Conservation (phyloP, 1,140 invertebrate species). For the Rhyzopertha dominica region DNA sequence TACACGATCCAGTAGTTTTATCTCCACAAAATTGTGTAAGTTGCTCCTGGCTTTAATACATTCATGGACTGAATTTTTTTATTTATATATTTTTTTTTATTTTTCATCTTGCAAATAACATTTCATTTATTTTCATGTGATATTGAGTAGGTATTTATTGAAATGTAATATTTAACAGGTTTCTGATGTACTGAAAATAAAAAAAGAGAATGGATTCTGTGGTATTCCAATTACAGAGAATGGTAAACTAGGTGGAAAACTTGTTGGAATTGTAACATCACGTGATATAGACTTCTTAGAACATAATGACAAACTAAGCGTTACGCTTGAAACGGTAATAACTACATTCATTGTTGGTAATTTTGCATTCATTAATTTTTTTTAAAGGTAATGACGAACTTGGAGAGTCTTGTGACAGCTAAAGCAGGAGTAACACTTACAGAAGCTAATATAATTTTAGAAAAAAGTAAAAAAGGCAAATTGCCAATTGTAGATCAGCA, state of each 20-base stretch:
- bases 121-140: too few species aligned
- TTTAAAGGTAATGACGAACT: slow-evolving; percentile 80
- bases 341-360: too few species aligned
- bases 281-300: slow-evolving; percentile 96
- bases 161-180: too few species aligned
- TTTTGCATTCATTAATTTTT: slow-evolving; percentile 12
- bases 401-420: slow-evolving; percentile 83
- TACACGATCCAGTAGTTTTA: slow-evolving; percentile 91
- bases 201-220: slow-evolving; percentile 91
- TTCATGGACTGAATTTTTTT: too few species aligned
- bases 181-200: slow-evolving; percentile 82
- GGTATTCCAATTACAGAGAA: slow-evolving; percentile 94
- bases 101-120: too few species aligned
- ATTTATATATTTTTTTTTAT: too few species aligned
- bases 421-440: slow-evolving; percentile 81
- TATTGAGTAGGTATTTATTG: too few species aligned
- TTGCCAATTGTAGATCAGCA: slow-evolving; percentile 91
- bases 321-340: slow-evolving; percentile 55
- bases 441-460: slow-evolving; percentile 91
- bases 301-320: slow-evolving; percentile 47
- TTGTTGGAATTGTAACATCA: slow-evolving; percentile 97
- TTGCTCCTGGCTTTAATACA: too few species aligned
- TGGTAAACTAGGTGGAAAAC: slow-evolving; percentile 86
- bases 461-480: slow-evolving; percentile 97
- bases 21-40: slow-evolving; percentile 73